Conservation (phyloP, 2,888 invertebrate species). For the Pheosia gnoma region DNA sequence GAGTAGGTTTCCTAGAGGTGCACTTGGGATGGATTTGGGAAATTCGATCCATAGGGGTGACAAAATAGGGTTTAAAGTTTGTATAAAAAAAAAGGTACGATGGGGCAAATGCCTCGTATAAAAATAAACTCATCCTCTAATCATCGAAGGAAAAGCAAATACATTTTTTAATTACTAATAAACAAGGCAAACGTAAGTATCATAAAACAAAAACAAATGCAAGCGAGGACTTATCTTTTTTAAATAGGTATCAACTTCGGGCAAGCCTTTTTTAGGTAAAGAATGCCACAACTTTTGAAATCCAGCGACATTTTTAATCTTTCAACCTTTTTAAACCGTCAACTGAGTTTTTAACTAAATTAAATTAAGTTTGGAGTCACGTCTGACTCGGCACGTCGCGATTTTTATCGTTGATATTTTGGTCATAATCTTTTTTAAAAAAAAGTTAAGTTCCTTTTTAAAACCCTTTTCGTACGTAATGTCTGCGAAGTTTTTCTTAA, state of each 20-base stretch:
- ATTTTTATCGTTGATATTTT: conserved; percentile 40
- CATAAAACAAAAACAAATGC: no score
- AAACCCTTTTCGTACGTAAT: conserved; percentile 24
- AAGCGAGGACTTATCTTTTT: no score
- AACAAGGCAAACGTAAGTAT: no score
- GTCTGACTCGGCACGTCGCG: conserved; percentile 37
- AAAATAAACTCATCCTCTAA: no score
- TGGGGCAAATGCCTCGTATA: no score
- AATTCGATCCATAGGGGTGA: no score
- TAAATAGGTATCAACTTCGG: not conserved
- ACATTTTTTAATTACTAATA: no score
- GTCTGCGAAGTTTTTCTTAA: conserved; percentile 36
- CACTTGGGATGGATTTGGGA: no score
- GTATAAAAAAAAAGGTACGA: no score
- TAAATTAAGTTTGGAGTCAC: conserved; percentile 25
- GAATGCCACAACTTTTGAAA: conserved; percentile 9
- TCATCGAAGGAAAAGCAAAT: no score
- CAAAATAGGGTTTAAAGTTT: no score
- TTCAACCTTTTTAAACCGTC: conserved; percentile 21
- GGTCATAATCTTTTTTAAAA: conserved; percentile 21
- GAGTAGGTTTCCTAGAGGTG: no score
- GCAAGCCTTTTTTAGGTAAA: not conserved
- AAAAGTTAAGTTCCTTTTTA: conserved; percentile 21
- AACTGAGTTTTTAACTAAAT: conserved; percentile 21
- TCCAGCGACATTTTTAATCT: conserved; percentile 36